A percentile compares a stretch with the other conserved stretches of the same genome.
Evolutionary conservation across 2,113 vertebrate genomes (phyloP).

Genomic region (Paedocypris sp.): DNA sequence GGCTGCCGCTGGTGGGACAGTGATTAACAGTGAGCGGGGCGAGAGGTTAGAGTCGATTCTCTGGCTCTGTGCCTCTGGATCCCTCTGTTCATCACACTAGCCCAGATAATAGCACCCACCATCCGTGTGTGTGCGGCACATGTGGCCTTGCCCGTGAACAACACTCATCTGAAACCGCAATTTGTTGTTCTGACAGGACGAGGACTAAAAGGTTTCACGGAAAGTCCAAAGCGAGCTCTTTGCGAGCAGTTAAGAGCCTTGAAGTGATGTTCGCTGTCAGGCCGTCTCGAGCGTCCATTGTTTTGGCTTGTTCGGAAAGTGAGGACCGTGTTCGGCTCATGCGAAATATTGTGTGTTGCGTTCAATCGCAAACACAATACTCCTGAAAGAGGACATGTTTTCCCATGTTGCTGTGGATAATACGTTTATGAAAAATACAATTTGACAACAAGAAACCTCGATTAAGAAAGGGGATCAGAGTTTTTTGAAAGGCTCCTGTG

Average conservation of each 20-base stretch:
- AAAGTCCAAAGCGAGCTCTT: conserved; percentile 36
- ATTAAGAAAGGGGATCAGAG: too few relatives aligned
- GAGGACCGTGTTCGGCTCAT: too few relatives aligned
- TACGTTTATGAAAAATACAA: too few relatives aligned
- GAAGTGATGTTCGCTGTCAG: conserved; percentile 45
- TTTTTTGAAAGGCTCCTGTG: too few relatives aligned
- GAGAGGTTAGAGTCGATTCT: conserved; percentile 21
- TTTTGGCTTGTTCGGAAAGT: too few relatives aligned
- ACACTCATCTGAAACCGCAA: conserved; percentile 45
- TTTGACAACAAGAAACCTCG: too few relatives aligned
- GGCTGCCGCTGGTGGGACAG: conserved; percentile 2
- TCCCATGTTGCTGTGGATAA: too few relatives aligned
- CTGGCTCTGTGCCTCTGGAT: conserved; percentile 18
- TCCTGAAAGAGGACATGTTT: too few relatives aligned
- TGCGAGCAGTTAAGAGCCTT: conserved; percentile 47
- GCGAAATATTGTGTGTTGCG: too few relatives aligned
- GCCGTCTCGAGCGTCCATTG: conserved; percentile 40
- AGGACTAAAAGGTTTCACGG: conserved; percentile 35
- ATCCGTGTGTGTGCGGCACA: conserved; percentile 39
- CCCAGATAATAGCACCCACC: conserved; percentile 34
- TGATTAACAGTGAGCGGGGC: conserved; percentile 26
- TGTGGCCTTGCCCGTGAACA: conserved; percentile 42
- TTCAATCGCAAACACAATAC: too few relatives aligned
- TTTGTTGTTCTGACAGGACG: conserved; percentile 32
- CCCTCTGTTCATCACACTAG: neutral